Conservation (phyloP, 2,888 invertebrate genomes). For the Stenichneumon culpator region DNA sequence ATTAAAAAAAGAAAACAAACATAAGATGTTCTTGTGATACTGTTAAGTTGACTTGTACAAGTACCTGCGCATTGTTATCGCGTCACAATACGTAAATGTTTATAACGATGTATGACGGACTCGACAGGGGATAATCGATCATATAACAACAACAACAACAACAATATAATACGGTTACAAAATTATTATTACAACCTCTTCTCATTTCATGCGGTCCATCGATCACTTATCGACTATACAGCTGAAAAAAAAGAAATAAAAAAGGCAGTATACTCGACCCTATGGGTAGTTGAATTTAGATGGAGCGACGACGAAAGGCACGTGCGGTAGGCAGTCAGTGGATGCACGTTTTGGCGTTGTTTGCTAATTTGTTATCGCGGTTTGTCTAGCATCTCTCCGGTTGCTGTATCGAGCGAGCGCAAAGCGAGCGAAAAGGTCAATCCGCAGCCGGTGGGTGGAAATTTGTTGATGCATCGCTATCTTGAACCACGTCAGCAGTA, state of each 20-base stretch:
- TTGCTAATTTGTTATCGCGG: slow-evolving; percentile 13
- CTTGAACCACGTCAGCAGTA: neutral
- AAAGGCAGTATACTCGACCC: neutral
- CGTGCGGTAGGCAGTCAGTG: neutral
- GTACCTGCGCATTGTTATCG: slow-evolving; percentile 78
- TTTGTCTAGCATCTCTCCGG: slow-evolving; percentile 3
- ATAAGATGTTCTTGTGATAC: slow-evolving; percentile 72
- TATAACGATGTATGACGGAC: slow-evolving; percentile 77
- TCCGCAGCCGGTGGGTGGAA: neutral
- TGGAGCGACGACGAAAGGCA: neutral
- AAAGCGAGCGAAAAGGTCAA: neutral
- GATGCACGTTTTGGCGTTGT: slow-evolving; percentile 16
- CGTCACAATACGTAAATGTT: slow-evolving; percentile 78
- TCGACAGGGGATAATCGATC: slow-evolving; percentile 56
- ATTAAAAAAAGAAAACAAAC: slow-evolving; percentile 42
- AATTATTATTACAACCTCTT: slow-evolving; percentile 26
- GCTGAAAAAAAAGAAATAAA: neutral
- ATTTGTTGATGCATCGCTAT: slow-evolving; percentile 12
- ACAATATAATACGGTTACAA: slow-evolving; percentile 77
- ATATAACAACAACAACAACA: slow-evolving; percentile 55
- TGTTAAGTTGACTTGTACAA: slow-evolving; percentile 79
- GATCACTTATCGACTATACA: neutral
- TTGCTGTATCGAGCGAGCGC: neutral
- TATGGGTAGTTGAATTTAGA: neutral
- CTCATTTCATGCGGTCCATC: neutral